Evolutionary conservation across 2,797 vertebrate genomes (phyloP), one percentile per base, ranked within the genome.

Genomic region (Octomys mimax): DNA sequence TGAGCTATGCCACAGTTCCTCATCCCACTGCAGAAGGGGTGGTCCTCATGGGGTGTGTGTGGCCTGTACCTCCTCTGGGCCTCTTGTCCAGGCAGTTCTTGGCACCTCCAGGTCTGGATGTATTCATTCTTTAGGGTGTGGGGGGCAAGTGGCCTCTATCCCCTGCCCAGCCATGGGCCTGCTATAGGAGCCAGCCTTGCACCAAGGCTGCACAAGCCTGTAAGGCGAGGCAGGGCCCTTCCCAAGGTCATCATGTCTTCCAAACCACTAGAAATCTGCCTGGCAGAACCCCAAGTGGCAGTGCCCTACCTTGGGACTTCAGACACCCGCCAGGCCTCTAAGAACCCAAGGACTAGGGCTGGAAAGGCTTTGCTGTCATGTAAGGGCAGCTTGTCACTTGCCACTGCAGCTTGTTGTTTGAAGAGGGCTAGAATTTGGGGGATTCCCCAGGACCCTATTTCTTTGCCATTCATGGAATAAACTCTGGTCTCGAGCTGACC

Each of bases 331-430:
- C 31, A 11, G 46, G 9, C 24, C 84, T 31, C 24, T 0, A 8
- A 0, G 22, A 71, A 64, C 61, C 49, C 0, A 0, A 49, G 52
- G 46, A 8, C 68, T 3, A 0, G 10, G 52, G 61, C 18, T 21
- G 0, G 4, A 31, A 16, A 7, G 46, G 26, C 24, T 68, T 57
- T 0, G 0, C 39, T 8, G 8, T 2, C 0, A 2, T 5, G 28
- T 6, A 0, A 18, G 68, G 33, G 4, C 86, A 26, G 2, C 28
- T 33, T 6, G 28, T 78, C n/a, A 0, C 70, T 18, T 1, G 28
- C 39, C 64, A 3, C 6, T 0, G 12, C 0, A 2, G 80, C 46
- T 97, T 95, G 96, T 97, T 97, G 97, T 97, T 9, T 36, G 33
- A 80, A 21, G 49, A 19, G 54, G 95, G 96, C 96, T 91, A 93